Conservation (phyloP, 2,797 vertebrate species). For the Dromococcyx pavoninus region DNA sequence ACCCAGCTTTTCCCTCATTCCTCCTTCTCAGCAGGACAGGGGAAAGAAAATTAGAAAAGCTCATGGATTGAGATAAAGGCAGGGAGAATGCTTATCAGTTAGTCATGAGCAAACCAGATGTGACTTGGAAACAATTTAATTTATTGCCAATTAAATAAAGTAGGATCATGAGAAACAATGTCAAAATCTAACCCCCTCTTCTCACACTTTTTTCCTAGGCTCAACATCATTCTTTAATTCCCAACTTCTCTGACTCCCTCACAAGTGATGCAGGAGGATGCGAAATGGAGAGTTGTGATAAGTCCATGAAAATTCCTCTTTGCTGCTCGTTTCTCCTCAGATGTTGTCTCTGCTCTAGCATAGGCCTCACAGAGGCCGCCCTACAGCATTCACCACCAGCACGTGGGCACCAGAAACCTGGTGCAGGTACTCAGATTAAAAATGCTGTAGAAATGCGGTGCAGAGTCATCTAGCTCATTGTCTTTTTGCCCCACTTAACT, state of each 20-base stretch:
- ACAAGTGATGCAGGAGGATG: not conserved
- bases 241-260: not conserved
- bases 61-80: not conserved
- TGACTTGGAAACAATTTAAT: not conserved
- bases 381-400: not conserved
- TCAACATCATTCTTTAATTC: not conserved
- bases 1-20: not conserved
- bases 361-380: not conserved
- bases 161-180: not conserved
- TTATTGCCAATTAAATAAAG: not conserved
- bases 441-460: not conserved
- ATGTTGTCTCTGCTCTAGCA: not conserved
- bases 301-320: not conserved
- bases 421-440: not conserved
- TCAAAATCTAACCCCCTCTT: not conserved
- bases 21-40: not conserved
- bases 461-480: not conserved
- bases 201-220: not conserved
- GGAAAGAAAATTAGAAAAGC: not conserved
- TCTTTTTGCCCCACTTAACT: not conserved
- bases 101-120: not conserved
- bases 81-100: not conserved
- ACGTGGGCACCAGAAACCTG: accelerated
- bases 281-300: not conserved
- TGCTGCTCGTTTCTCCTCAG: not conserved